Conservation (phyloP, 2,888 invertebrate species). For the Dinocampus coccinellae region DNA sequence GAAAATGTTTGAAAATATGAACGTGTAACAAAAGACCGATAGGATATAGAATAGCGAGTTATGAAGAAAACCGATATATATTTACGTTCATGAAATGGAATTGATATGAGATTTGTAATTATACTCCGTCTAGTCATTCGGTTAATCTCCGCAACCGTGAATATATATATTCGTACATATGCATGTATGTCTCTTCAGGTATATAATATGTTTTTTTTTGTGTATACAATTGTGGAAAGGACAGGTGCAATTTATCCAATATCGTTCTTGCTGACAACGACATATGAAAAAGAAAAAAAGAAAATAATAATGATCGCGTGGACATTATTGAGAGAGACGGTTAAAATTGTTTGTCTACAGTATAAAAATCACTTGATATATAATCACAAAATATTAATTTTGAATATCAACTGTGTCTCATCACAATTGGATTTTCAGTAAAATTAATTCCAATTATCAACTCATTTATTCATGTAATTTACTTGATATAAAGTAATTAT, state of each 20-base stretch:
- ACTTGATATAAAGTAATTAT: not conserved
- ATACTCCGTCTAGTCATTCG: conserved; percentile 18
- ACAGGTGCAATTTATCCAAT: conserved; percentile 66
- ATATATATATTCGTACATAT: not conserved
- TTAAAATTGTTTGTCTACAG: conserved; percentile 32
- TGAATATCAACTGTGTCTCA: too few relatives aligned
- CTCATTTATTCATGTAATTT: not conserved
- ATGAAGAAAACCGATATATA: conserved; percentile 1
- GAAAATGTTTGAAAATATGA: not conserved
- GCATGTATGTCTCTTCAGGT: too few relatives aligned
- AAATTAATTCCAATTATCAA: too few relatives aligned
- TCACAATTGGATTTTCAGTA: too few relatives aligned
- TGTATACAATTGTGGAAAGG: conserved; percentile 49
- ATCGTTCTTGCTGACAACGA: conserved; percentile 67
- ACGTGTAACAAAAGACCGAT: not conserved
- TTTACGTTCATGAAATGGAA: not conserved
- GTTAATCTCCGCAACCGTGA: not conserved
- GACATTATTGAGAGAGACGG: conserved; percentile 39
- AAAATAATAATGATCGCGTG: conserved; percentile 64
- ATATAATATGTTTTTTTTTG: not conserved
- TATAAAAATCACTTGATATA: conserved; percentile 25
- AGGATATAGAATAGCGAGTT: not conserved
- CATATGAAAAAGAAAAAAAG: too few relatives aligned
- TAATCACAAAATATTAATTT: too few relatives aligned
- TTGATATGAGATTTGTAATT: conserved; percentile 3